Evolutionary conservation across 2,888 invertebrate genomes (phyloP).

Genomic region (Auanema freiburgensis): DNA sequence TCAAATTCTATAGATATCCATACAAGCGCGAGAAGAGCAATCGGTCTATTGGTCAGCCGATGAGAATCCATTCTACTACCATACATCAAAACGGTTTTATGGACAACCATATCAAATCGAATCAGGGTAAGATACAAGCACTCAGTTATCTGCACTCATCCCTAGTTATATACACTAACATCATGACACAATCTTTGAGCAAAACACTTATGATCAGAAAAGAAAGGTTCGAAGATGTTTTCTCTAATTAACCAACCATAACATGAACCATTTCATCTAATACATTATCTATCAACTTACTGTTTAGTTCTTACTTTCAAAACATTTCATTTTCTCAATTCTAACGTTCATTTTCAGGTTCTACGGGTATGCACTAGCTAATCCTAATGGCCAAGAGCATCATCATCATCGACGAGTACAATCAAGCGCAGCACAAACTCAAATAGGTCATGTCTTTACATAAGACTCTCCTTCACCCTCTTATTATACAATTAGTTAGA

Average conservation of each 20-base stretch:
- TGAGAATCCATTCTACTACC: conserved; percentile 63
- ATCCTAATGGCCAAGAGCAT: conserved; percentile 27
- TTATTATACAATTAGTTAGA: background rate
- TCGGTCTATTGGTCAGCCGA: conserved; percentile 64
- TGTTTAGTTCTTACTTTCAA: background rate
- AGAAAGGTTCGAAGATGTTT: background rate
- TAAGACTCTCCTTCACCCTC: conserved; percentile 11
- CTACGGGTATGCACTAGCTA: conserved; percentile 51
- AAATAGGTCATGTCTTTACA: conserved; percentile 48
- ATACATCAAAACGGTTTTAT: conserved; percentile 59
- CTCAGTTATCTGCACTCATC: background rate
- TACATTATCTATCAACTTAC: background rate
- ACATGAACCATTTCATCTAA: background rate
- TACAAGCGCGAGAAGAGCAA: conserved; percentile 62
- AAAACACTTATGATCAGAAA: background rate
- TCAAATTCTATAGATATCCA: conserved; percentile 10
- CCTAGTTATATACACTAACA: too few species aligned
- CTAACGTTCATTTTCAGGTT: conserved; percentile 50
- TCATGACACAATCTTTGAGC: too few species aligned
- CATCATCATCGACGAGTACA: conserved; percentile 42
- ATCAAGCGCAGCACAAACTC: conserved; percentile 48
- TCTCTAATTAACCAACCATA: background rate
- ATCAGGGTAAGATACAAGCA: conserved; percentile 38
- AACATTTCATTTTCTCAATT: conserved; percentile 7
- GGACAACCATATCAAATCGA: conserved; percentile 62